Percentiles rank a stretch among this genome's conserved stretches.
Conservation (phyloP, 1,140 invertebrate species). For the Cyclina sinensis region DNA sequence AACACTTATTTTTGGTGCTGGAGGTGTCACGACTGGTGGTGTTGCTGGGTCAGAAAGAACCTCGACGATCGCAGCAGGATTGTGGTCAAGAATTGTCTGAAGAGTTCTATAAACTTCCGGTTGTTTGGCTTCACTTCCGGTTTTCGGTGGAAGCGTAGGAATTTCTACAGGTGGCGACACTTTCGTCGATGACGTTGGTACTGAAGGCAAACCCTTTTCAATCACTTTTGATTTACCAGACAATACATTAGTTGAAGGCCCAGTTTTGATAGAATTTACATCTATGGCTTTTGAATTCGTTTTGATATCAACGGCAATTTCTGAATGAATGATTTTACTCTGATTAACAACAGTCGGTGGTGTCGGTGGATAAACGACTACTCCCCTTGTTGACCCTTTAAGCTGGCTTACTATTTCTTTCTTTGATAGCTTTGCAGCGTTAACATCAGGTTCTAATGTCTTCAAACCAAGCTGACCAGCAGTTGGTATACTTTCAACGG, state of each 20-base stretch:
- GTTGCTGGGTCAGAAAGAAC: not conserved
- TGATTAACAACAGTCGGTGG: not conserved
- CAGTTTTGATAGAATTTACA: too few relatives aligned
- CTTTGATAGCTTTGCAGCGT: not conserved
- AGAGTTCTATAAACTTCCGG: constrained; percentile 39
- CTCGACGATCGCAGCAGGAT: not conserved
- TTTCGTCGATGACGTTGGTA: not conserved
- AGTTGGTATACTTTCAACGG: not conserved
- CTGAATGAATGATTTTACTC: too few relatives aligned
- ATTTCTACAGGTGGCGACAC: constrained; percentile 7
- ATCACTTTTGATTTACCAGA: not conserved
- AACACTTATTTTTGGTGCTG: constrained; percentile 16
- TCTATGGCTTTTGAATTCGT: not conserved
- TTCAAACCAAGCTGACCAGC: not conserved
- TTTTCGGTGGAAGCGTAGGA: constrained; percentile 16
- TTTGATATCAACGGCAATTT: not conserved
- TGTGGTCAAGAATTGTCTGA: constrained; percentile 21
- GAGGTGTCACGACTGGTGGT: not conserved
- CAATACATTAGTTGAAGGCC: not conserved
- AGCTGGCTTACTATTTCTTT: constrained; percentile 2
- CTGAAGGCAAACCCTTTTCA: not conserved
- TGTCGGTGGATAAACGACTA: not conserved
- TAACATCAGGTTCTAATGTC: not conserved
- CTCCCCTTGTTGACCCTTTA: not conserved
- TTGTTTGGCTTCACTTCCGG: not conserved